Evolutionary conservation across 2,113 vertebrate species (phyloP).

Genomic region (Tilapia sparmanii): DNA sequence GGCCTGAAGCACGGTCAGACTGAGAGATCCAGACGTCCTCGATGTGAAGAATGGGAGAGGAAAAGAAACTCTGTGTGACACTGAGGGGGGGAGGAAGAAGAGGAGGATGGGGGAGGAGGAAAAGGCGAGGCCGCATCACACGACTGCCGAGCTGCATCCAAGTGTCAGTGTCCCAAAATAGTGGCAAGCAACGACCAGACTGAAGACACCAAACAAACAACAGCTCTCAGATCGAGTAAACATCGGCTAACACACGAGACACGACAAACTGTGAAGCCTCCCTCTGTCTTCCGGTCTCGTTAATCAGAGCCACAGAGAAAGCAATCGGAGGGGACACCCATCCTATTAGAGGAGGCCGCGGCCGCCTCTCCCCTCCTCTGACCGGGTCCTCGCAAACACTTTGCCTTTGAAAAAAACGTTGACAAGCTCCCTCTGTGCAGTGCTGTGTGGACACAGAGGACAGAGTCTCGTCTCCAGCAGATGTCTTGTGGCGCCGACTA

Average conservation of each 20-base stretch:
- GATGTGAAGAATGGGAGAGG: constrained; percentile 11
- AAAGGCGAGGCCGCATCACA: constrained; percentile 44
- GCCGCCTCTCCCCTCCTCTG: constrained; percentile 1
- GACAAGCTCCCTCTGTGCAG: constrained; percentile 67
- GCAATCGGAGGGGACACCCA: constrained; percentile 62
- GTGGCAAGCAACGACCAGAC: constrained; percentile 48
- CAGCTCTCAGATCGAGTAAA: constrained; percentile 68
- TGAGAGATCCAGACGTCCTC: constrained; percentile 39
- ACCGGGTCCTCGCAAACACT: constrained; percentile 48
- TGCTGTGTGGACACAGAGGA: constrained; percentile 63
- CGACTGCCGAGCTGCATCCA: constrained; percentile 30
- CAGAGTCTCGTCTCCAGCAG: constrained; percentile 68
- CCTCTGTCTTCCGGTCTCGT: constrained; percentile 56
- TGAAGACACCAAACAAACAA: constrained; percentile 72
- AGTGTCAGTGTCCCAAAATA: constrained; percentile 65
- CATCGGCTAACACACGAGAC: constrained; percentile 42
- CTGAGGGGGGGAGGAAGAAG: not conserved
- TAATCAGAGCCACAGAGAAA: constrained; percentile 53
- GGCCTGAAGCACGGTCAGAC: constrained; percentile 1
- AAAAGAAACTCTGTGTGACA: constrained; percentile 34
- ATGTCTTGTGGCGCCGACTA: constrained; percentile 73
- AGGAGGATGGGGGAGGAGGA: not conserved
- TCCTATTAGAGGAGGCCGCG: constrained; percentile 53
- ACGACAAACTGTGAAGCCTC: constrained; percentile 47
- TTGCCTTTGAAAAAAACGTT: constrained; percentile 46